Evolutionary conservation across 2,113 vertebrate species (phyloP).

Genomic region (Eidolon helvum): DNA sequence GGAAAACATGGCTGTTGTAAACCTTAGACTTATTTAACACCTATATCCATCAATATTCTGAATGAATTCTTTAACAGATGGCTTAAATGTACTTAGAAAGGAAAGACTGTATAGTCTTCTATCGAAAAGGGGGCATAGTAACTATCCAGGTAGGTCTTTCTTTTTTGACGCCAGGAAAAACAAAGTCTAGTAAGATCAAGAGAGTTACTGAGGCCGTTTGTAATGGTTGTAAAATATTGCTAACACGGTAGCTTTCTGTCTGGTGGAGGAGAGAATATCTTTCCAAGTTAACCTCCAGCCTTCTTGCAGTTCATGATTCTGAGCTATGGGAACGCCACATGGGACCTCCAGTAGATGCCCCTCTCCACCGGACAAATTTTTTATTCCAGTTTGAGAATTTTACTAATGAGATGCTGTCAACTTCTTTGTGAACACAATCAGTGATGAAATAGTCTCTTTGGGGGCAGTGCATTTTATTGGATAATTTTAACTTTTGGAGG

Average conservation of each 20-base stretch:
- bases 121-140: background rate
- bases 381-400: background rate
- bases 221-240: background rate
- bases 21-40: background rate
- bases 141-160: background rate
- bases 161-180: background rate
- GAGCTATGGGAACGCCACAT: background rate
- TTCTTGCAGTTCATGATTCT: background rate
- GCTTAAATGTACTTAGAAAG: constrained; percentile 4
- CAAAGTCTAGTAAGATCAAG: background rate
- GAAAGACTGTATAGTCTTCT: background rate
- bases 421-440: background rate
- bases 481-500: constrained; percentile 27
- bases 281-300: background rate
- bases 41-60: background rate
- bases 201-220: background rate
- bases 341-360: background rate
- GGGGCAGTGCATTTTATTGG: background rate
- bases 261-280: background rate
- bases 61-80: constrained; percentile 42
- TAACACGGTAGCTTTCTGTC: background rate
- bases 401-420: background rate
- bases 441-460: background rate
- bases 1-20: constrained; percentile 12
- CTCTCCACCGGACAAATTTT: background rate